A percentile compares a stretch with the other conserved stretches of the same genome.
phyloP scores from a whole-genome alignment of 2,113 vertebrate species.

The Dipodomys ordii region DNA sequence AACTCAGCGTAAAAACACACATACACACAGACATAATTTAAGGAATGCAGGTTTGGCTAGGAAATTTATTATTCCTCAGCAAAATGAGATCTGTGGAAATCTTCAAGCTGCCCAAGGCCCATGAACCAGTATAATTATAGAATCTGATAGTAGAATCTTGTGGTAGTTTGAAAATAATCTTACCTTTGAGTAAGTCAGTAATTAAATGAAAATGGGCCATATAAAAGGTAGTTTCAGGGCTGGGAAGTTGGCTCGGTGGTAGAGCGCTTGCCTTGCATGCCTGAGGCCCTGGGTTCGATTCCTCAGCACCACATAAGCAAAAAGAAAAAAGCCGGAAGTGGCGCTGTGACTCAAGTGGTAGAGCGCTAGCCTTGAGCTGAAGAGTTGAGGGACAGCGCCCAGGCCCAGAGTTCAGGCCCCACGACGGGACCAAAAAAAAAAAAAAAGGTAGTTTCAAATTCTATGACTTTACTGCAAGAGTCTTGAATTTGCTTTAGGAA shows the following conservation, averaged over 20 bases:
- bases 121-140: not conserved
- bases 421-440: no score
- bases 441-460: not conserved
- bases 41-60: not conserved
- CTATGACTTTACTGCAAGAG: not conserved
- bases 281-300: no score
- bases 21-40: no score
- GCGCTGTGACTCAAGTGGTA: no score
- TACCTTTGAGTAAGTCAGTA: constrained; percentile 27
- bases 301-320: no score
- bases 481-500: not conserved
- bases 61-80: not conserved
- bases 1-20: no score
- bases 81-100: not conserved
- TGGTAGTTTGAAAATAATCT: not conserved
- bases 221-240: not conserved
- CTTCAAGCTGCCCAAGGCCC: not conserved
- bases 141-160: not conserved
- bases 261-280: no score
- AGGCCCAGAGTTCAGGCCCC: no score
- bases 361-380: no score
- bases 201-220: constrained; percentile 52
- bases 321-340: no score
- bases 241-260: no score
- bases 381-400: no score